Evolutionary conservation across 2,888 invertebrate genomes (phyloP), one percentile per base, ranked within the genome.

Genomic region (Malthinus flaveolus): DNA sequence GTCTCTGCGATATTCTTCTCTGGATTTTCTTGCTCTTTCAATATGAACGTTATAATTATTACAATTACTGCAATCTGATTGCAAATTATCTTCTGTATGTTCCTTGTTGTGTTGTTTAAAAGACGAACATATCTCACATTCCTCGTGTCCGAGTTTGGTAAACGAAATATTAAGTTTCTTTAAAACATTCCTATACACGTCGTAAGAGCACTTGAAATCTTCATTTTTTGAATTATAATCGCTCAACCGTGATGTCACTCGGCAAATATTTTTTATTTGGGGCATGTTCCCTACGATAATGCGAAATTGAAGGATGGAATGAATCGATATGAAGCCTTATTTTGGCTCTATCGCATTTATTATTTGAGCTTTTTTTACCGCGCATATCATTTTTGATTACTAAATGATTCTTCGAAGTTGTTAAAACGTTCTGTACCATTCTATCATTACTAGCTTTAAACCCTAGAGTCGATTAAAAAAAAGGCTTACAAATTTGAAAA

Each of bases 401-500:
- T 9, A 32, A 15, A 45, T 45, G 23, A 31, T 23, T 13, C 32
- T 23, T 23, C 5, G 31, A 8, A 31, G 13, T 45, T 45, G 23
- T 45, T 31, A 45, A 34, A 34, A 34, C 34, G 34, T 34, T 34
- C 10, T 34, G 34, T 34, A 34, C 34, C 9, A 34, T 34, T 45
- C 47, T 8, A 33, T 47, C 47, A 47, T 47, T 47, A 13, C 32
- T 47, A 7, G 34, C 7, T 2, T 50, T n/a, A 23, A 15, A 50
- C 13, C 50, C 50, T 7, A 50, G 31, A 35, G 50, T 50, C 10
- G 39, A 9, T 35, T 37, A 31, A 3, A 50, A 50, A 39, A 50
- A 37, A 65, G 34, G 3, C 60, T 36, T 11, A 48, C 53, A 56
- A 58, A 62, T 34, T 34, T 10, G 42, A 32, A 1, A 1, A 9